These are phyloP conservation scores for Pipistrellus nathusii DNA, from an alignment of 2,797 vertebrate genomes.

Conservation along the genomic window DNA sequence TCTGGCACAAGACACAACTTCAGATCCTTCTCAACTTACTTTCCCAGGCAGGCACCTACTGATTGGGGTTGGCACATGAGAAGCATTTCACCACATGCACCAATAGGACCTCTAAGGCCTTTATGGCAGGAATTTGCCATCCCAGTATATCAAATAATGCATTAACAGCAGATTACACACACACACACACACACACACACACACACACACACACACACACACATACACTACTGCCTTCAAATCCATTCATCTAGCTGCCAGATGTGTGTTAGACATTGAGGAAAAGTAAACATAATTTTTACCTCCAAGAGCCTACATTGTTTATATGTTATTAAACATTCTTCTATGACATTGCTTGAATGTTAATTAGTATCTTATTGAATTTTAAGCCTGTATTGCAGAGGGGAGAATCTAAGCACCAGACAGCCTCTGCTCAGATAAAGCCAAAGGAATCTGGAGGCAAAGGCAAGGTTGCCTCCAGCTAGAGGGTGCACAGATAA, in stretches of 20 bases:
- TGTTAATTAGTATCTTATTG: neutral
- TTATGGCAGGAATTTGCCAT: neutral
- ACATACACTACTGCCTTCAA: neutral
- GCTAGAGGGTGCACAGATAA: neutral
- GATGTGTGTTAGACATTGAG: neutral
- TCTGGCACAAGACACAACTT: neutral
- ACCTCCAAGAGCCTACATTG: neutral
- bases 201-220: too few species aligned
- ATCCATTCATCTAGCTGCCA: neutral
- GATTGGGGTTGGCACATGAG: neutral
- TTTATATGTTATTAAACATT: neutral
- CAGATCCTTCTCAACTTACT: neutral
- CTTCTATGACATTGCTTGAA: neutral
- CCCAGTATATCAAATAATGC: neutral
- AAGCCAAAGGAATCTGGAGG: neutral
- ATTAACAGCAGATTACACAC: neutral
- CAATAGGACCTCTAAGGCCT: neutral
- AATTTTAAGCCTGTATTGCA: neutral
- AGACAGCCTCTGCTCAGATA: neutral
- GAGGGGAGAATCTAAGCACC: neutral
- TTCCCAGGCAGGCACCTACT: neutral
- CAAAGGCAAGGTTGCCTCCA: neutral
- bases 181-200: too few species aligned
- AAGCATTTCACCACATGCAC: neutral
- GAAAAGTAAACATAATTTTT: conserved; percentile 2